Base-by-base conservation (phyloP, 1,140 invertebrate genomes). In the Brachionus calyciflorus region DNA sequence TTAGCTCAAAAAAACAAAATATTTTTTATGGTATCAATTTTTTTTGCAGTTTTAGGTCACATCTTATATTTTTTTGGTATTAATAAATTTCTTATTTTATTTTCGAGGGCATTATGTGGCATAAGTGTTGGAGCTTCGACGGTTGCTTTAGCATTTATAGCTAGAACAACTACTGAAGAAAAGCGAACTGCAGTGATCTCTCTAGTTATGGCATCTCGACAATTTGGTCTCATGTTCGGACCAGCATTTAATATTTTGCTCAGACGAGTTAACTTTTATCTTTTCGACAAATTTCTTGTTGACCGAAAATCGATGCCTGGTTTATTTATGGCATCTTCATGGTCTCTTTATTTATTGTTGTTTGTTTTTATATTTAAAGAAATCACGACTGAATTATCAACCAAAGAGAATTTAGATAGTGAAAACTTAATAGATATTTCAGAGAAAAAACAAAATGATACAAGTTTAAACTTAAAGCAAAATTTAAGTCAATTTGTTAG, bases 221-320 rank as follows among this genome's bases (percentile, higher is more conserved):
- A 81, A 75, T 37, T 80, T 21, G 80, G 80, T 2, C 55, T 81
- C 1, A 77, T 80, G 28, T 77, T 80, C 70, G 80, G 80, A n/a
- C 80, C 80, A 40, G 79, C 77, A 40, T 79, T 80, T 41, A 80
- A 81, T 70, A 70, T 81, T 37, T 76, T 79, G 30, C 40, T 81
- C 24, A 57, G 75, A n/a, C 7, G 79, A 40, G 17, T 78, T 40
- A 53, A 80, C 65, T 81, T 80, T 65, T 33, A 65, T 12, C 44
- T 73, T 30, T 76, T 76, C n/a, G 79, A 73, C 46, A 24, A 33
- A 12, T 28, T 77, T 68, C 19, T 40, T 30, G 44, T 77, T 33
- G 30, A 60, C 30, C 17, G 41, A 40, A 48, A 55, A 77, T 37
- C 49, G 30, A 19, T 24, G 14, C 76, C 76, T 21, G 76, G 76